Base-by-base conservation (phyloP, 2,888 invertebrate species). In the Cyclophora punctaria region DNA sequence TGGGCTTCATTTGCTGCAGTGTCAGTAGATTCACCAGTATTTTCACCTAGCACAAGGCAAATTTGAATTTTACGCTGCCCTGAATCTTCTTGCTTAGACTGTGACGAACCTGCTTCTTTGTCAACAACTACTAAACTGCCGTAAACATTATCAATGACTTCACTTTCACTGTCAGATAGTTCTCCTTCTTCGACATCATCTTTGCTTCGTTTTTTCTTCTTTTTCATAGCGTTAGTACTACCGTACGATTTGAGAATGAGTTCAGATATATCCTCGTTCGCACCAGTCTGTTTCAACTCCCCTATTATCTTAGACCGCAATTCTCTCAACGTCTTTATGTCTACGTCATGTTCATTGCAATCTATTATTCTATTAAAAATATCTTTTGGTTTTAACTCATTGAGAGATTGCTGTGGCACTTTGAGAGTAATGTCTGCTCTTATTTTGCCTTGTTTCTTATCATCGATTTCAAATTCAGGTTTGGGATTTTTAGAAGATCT, bases 121-220 rank as follows among this genome's bases (percentile, higher is more conserved):
- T 79, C 77, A 5, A 73, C 59, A 33, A 81, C 64, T 3, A 83
- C 72, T 52, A 86, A 65, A 57, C 78, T 85, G 34, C 84, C 82
- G 54, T 86, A 88, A 47, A 88, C 73, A 54, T 73, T 86, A 66
- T 80, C 77, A 55, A 87, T 87, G 3, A 78, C 72, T 66, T 88
- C 86, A 66, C 86, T 87, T 62, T 84, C 88, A 63, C 87, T 86
- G 49, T 88, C 88, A 5, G 87, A 86, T 44, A 88, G 56, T 67
- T 88, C 88, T 3, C 88, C 88, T 66, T 88, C 87, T 66, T 87
- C 87, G 7, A 86, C 67, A 63, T 87, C 88, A 37, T 4, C 20
- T 41, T 61, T 59, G 7, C 42, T 7, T 0, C 41, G 44, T 45
- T 40, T 51, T 4, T 41, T 49, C 50, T 66, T 69, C 41, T 63